Percentiles rank a stretch among this genome's conserved stretches.
phyloP scores from a whole-genome alignment of 2,888 invertebrate species.

The Machimus atricapillus region DNA sequence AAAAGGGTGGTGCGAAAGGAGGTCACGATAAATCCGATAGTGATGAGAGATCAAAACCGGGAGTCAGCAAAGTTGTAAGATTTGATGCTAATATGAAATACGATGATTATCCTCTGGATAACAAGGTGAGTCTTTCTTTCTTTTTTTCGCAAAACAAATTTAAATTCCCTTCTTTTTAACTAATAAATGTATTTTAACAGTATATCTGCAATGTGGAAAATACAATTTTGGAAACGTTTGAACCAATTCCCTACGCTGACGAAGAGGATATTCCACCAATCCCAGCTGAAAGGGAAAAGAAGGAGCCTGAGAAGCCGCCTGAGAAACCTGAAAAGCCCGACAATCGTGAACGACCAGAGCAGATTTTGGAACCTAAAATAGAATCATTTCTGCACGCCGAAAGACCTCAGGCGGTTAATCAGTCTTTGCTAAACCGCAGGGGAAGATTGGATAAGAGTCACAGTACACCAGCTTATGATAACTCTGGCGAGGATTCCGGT shows the following conservation, averaged over 20 bases:
- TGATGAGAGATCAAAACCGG: constrained; percentile 57
- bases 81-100: constrained; percentile 61
- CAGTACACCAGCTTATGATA: constrained; percentile 83
- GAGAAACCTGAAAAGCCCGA: not conserved
- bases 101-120: constrained; percentile 58
- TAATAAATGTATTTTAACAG: not conserved
- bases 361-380: not conserved
- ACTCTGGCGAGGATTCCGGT: constrained; percentile 62
- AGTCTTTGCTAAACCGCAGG: constrained; percentile 52
- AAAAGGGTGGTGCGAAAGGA: constrained; percentile 4
- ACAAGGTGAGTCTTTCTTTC: constrained; percentile 53
- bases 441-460: constrained; percentile 79
- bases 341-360: not conserved
- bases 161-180: not conserved
- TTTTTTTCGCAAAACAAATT: no score
- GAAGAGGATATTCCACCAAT: constrained; percentile 53
- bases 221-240: constrained; percentile 61
- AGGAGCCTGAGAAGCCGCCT: not conserved
- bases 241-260: constrained; percentile 62
- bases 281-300: not conserved
- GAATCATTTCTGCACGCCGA: not conserved
- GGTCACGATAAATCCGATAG: constrained; percentile 42
- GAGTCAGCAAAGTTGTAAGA: constrained; percentile 61
- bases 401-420: constrained; percentile 11
- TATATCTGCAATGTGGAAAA: constrained; percentile 58